phyloP scores from a whole-genome alignment of 1,140 invertebrate genomes.

The Drosophila obscura region DNA sequence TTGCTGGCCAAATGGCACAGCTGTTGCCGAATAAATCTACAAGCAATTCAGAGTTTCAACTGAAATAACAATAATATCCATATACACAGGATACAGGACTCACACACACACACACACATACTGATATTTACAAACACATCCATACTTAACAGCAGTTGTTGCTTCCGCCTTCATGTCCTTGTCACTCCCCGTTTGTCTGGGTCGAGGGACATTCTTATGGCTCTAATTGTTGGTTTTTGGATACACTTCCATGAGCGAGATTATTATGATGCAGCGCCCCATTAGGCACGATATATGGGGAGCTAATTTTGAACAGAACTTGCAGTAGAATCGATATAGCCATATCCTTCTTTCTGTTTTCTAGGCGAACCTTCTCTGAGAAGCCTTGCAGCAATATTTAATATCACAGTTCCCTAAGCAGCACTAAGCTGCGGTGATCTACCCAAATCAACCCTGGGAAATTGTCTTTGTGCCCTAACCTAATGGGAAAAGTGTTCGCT shows the following conservation, averaged over 20 bases:
- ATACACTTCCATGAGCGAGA: too few species aligned
- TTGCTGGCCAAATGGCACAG: slow-evolving; percentile 68
- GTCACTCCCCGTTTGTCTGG: slow-evolving; percentile 49
- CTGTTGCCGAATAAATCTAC: slow-evolving; percentile 77
- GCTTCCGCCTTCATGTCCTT: slow-evolving; percentile 75
- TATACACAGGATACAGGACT: slow-evolving; percentile 6
- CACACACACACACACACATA: slow-evolving; percentile 14
- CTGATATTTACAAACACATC: slow-evolving; percentile 12
- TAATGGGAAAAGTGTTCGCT: too few species aligned
- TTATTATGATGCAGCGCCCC: slow-evolving; percentile 5
- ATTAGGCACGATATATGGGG: too few species aligned
- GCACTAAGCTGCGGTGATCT: too few species aligned
- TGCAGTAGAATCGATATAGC: too few species aligned
- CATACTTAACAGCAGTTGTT: slow-evolving; percentile 56
- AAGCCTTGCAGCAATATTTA: too few species aligned
- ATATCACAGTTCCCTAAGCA: too few species aligned
- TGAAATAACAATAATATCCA: slow-evolving; percentile 74
- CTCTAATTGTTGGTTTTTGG: slow-evolving; percentile 20
- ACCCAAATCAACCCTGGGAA: too few species aligned
- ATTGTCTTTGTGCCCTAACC: too few species aligned
- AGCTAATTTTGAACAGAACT: too few species aligned
- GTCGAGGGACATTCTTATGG: slow-evolving; percentile 38
- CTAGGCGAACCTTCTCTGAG: too few species aligned
- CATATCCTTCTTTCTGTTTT: too few species aligned
- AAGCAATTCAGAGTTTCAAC: slow-evolving; percentile 66